Percentiles rank a stretch among this genome's conserved stretches.
These are phyloP conservation scores for Porites cylindrica DNA, from an alignment of 92 coral and sea anemone genomes.

Conservation along the genomic window DNA sequence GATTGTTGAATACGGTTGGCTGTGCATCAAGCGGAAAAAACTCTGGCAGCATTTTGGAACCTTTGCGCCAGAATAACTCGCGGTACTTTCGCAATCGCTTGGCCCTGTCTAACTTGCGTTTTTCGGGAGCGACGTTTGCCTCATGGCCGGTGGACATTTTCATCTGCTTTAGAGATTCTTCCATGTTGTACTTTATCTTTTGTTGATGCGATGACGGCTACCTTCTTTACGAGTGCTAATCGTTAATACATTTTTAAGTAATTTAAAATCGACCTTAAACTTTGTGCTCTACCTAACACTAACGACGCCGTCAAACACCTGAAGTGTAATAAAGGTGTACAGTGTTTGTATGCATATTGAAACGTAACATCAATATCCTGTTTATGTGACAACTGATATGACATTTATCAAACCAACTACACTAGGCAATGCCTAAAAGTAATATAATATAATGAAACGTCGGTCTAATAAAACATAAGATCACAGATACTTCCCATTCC, in stretches of 20 bases:
- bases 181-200: neutral
- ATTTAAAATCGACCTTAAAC: neutral
- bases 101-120: conserved; percentile 18
- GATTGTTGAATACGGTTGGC: neutral
- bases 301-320: neutral
- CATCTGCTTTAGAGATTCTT: conserved; percentile 8
- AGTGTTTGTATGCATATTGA: neutral
- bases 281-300: neutral
- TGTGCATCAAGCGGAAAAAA: conserved; percentile 35
- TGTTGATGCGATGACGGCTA: neutral
- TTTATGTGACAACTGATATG: neutral
- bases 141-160: neutral
- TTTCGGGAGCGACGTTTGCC: conserved; percentile 12
- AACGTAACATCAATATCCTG: neutral
- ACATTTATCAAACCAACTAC: neutral
- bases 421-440: neutral
- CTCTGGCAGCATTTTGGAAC: conserved; percentile 43
- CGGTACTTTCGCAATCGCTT: conserved; percentile 20
- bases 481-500: neutral
- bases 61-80: conserved; percentile 32
- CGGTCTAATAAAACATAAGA: no score
- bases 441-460: no score
- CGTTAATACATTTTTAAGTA: neutral
- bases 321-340: neutral
- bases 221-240: neutral